phyloP scores from a whole-genome alignment of 2,797 vertebrate genomes.

The Gobio occitaniae region DNA sequence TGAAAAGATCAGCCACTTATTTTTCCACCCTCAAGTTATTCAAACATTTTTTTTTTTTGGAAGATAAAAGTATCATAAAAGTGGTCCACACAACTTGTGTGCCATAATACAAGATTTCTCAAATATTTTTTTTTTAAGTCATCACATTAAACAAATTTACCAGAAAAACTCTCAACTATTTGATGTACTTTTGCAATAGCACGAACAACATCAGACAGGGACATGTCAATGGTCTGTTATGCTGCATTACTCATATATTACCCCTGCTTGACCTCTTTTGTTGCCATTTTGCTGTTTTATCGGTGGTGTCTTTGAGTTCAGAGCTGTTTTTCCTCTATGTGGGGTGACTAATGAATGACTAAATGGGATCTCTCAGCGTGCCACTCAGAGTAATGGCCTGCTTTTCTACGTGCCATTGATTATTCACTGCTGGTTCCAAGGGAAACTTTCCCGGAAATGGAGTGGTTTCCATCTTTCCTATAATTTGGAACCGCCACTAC shows the following conservation, averaged over 20 bases:
- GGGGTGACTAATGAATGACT: conserved; percentile 44
- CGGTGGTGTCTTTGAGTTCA: conserved; percentile 22
- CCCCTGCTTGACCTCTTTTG: neutral
- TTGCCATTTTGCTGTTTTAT: conserved; percentile 7
- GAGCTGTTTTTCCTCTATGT: conserved; percentile 29
- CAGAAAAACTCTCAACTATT: neutral
- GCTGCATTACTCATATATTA: neutral
- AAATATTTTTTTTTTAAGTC: neutral
- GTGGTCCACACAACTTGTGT: neutral
- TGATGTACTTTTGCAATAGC: neutral
- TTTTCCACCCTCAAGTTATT: neutral
- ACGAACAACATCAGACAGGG: neutral
- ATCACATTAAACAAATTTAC: neutral
- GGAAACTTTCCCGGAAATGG: conserved; percentile 36
- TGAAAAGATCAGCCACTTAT: neutral
- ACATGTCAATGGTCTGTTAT: neutral
- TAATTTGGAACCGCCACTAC: conserved; percentile 1
- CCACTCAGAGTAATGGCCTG: neutral
- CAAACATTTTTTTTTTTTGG: too few relatives aligned
- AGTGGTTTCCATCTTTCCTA: neutral
- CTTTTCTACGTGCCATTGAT: conserved; percentile 30
- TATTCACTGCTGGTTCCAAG: conserved; percentile 29
- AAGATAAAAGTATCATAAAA: neutral
- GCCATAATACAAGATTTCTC: neutral
- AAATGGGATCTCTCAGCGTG: neutral